A percentile compares a stretch with the other conserved stretches of the same genome.
phyloP scores from a whole-genome alignment of 2,888 invertebrate species.

The Linyphia triangularis region DNA sequence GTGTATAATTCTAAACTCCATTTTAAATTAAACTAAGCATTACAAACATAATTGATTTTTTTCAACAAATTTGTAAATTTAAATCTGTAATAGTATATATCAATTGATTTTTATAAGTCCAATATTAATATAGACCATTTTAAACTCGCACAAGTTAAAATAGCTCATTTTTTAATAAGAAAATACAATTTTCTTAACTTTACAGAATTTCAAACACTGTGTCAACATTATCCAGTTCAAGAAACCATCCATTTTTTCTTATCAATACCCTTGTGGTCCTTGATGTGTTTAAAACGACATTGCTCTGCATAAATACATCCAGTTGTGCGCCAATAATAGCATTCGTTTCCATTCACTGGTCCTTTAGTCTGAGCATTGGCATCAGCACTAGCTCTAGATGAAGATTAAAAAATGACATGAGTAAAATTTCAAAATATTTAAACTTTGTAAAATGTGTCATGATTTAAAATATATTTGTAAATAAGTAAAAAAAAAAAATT shows the following conservation, averaged over 20 bases:
- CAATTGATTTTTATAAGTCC: no score
- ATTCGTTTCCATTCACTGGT: constrained; percentile 79
- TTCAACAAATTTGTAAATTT: no score
- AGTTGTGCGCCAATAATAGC: constrained; percentile 82
- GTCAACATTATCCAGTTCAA: not conserved
- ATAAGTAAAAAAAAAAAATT: not conserved
- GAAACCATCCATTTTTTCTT: constrained; percentile 80
- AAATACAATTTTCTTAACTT: not conserved
- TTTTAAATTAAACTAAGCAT: no score
- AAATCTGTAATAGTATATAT: no score
- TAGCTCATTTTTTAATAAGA: not conserved
- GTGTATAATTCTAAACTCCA: no score
- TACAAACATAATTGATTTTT: no score
- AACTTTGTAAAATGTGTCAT: not conserved
- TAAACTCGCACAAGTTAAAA: no score
- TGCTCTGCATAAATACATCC: constrained; percentile 81
- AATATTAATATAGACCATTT: no score
- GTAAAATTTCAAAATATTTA: not conserved
- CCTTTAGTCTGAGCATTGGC: not conserved
- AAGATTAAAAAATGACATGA: not conserved
- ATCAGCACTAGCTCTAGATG: not conserved
- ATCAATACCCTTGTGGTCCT: constrained; percentile 81
- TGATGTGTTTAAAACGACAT: constrained; percentile 80
- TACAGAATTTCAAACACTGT: not conserved
- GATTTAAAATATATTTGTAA: not conserved